Base-by-base conservation (phyloP, 2,797 vertebrate species). In the Diceros bicornis region DNA sequence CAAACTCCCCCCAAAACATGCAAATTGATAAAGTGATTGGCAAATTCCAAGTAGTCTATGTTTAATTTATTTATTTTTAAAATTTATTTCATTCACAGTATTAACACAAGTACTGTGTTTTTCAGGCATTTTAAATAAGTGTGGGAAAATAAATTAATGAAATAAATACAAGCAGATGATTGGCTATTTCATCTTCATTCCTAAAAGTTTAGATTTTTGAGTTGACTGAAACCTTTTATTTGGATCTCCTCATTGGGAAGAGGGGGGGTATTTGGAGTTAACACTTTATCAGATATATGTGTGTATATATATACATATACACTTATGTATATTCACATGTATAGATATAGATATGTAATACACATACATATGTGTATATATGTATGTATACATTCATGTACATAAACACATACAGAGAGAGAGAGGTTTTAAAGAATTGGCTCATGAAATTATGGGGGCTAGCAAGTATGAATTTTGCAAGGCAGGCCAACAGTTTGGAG, bases 31-130 rank as follows among this genome's bases (percentile, higher is more conserved):
- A 75, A 52, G n/a, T 84, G 29, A 89, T 93, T 93, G 85, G 37
- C 68, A 90, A 96, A 93, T 41, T 69, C 62, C 64, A 89, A 85
- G 64, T 44, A 71, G 32, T 71, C 44, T 83, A 17, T 62, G n/a
- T 89, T 86, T 83, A 83, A 96, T 78, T 78, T 64, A 95, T 83
- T 95, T 96, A 82, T 66, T 92, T 95, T 59, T 77, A 72, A 89
- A n/a, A 52, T 89, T 79, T 75, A 74, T 87, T 93, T 88, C 34
- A 89, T 72, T 96, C 52, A 89, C 32, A 52, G 10, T 86, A 64
- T 91, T 89, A 75, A 68, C 25, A 18, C 52, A 71, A 96, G 37
- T 23, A 41, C 79, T 90, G 4, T 66, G 11, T 84, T 78, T 94
- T 79, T 77, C n/a, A 47, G 29, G 23, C 93, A 34, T 91, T 93